Base-by-base conservation (phyloP, 2,888 invertebrate species). In the Balanococcus diminutus region DNA sequence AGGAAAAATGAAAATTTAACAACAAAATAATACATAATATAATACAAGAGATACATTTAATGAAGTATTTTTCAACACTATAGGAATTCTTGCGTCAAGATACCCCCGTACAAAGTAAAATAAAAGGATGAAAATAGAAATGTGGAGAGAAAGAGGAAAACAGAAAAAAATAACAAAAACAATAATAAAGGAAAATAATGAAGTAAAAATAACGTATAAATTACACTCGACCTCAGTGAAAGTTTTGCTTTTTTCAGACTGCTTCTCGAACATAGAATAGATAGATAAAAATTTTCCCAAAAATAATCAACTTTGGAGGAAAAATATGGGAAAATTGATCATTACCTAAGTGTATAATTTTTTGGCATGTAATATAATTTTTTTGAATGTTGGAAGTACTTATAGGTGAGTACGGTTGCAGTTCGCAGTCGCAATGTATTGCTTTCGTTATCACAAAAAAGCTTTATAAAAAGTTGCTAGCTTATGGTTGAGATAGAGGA, bases 381-480 rank as follows among this genome's bases (percentile, higher is more conserved):
- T n/a, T n/a, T n/a, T n/a, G n/a, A n/a, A n/a, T n/a, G n/a, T n/a
- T n/a, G n/a, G n/a, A n/a, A n/a, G n/a, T n/a, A n/a, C n/a, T n/a
- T 8, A 61, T 61, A 51, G 22, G 5, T 61, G 9, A 28, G 28
- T 4, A 67, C 28, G 51, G 67, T 67, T n/a, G 32, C 32, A 5
- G 32, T 75, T 67, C 75, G 75, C 32, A 32, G 75, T 32, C 31
- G 32, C 8, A 19, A 4, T 67, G 28, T 67, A 67, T 67, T 67
- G 75, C 32, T 75, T 75, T 75, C 32, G 31, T 31, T 46, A 81
- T 39, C 81, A 46, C 81, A 46, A 81, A 81, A 32, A 46, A 81
- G 42, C 25, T 42, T 42, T 14, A 25, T 32, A 19, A 28, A 51
- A 79, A 14, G 14, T 81, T 39, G 42, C 81, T 28, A 31, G 51